A percentile compares a stretch with the other conserved stretches of the same genome.
These are phyloP conservation scores for Cladopsammia gracilis DNA, from an alignment of 64 coral and sea anemone genomes.

Conservation along the genomic window DNA sequence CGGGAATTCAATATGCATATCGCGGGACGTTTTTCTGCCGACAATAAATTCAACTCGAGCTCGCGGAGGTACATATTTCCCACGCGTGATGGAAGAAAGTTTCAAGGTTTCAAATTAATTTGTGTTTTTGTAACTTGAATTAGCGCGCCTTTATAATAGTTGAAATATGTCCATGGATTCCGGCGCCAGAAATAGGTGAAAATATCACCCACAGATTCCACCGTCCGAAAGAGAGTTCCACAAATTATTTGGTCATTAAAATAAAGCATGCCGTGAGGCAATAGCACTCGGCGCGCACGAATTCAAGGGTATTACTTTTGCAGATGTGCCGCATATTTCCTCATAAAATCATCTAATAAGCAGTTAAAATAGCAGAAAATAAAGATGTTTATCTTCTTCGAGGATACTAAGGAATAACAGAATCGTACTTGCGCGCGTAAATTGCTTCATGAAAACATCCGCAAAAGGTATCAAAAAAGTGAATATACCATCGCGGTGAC, in stretches of 20 bases:
- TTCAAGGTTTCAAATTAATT: neutral
- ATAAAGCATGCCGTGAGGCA: constrained; percentile 36
- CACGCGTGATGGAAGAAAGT: neutral
- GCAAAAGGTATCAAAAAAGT: constrained; percentile 37
- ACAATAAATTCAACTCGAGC: neutral
- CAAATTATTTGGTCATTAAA: constrained; percentile 27
- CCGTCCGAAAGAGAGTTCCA: neutral
- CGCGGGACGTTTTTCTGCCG: neutral
- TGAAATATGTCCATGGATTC: neutral
- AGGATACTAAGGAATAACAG: neutral
- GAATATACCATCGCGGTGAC: constrained; percentile 13
- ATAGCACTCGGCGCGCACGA: neutral
- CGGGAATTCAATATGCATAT: neutral
- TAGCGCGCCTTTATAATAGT: neutral
- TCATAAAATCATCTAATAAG: neutral
- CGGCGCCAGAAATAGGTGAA: too few relatives aligned
- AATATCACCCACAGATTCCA: neutral
- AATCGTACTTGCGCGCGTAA: neutral
- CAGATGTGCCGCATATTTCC: constrained; percentile 22
- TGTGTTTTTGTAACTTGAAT: neutral
- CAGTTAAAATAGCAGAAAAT: constrained; percentile 4
- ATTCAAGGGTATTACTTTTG: constrained; percentile 40
- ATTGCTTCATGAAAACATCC: constrained; percentile 1
- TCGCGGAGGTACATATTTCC: neutral
- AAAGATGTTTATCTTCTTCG: neutral